Conservation (phyloP, 2,797 vertebrate species). For the Strix occidentalis region DNA sequence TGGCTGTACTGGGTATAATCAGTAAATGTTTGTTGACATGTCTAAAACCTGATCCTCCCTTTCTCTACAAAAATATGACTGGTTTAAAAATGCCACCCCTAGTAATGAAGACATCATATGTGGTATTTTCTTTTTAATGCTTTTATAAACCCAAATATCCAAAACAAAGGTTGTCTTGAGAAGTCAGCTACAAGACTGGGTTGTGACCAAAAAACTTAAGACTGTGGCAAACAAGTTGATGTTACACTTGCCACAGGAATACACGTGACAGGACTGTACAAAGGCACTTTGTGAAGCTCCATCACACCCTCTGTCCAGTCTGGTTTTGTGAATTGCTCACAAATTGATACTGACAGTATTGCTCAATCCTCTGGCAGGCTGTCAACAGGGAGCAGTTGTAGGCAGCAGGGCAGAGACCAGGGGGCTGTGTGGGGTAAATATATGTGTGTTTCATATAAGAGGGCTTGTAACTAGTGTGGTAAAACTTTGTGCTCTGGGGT, state of each 20-base stretch:
- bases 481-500: not conserved
- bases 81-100: not conserved
- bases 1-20: not conserved
- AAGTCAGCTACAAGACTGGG: not conserved
- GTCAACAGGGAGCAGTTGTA: not conserved
- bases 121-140: not conserved
- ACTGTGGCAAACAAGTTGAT: not conserved
- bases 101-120: not conserved
- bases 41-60: not conserved
- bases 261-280: not conserved
- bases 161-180: not conserved
- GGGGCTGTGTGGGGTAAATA: not conserved
- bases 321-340: not conserved
- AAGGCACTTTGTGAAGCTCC: not conserved
- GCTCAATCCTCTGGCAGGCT: not conserved
- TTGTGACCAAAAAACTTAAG: not conserved
- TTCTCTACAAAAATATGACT: not conserved
- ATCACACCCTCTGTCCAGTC: not conserved
- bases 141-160: not conserved
- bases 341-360: not conserved
- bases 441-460: not conserved
- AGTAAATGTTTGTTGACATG: not conserved
- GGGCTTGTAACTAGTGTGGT: not conserved
- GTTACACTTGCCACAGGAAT: not conserved
- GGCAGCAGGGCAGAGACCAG: not conserved